phyloP scores from a whole-genome alignment of 2,888 invertebrate genomes.

The Hydropsyche betteni region DNA sequence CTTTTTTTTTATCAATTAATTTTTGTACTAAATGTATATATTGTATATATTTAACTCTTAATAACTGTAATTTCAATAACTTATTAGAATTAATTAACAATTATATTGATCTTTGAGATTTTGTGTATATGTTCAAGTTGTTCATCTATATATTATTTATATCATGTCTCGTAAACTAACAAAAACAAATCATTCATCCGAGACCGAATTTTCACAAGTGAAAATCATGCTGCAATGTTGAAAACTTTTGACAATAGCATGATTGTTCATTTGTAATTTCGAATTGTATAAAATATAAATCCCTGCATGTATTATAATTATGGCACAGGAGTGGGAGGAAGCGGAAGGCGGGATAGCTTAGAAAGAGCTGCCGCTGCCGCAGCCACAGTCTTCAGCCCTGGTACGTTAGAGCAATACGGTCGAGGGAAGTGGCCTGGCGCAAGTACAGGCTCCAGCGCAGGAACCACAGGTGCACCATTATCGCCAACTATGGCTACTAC shows the following conservation, averaged over 20 bases:
- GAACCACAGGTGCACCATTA: conserved; percentile 65
- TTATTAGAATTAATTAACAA: too few relatives aligned
- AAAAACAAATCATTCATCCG: too few relatives aligned
- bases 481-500: conserved; percentile 80
- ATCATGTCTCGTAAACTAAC: too few relatives aligned
- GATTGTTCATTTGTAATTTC: conserved; percentile 53
- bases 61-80: too few relatives aligned
- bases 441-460: conserved; percentile 62
- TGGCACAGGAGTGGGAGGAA: conserved; percentile 52
- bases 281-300: conserved; percentile 55
- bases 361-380: conserved; percentile 61
- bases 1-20: too few relatives aligned
- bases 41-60: too few relatives aligned
- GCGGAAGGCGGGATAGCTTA: conserved; percentile 66
- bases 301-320: conserved; percentile 54
- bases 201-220: too few relatives aligned
- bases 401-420: conserved; percentile 64
- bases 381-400: conserved; percentile 60
- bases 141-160: too few relatives aligned
- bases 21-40: too few relatives aligned
- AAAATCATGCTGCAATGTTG: too few relatives aligned
- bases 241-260: neutral
- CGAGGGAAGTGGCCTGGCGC: conserved; percentile 54
- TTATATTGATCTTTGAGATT: too few relatives aligned
- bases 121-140: too few relatives aligned